Evolutionary conservation across 2,888 invertebrate species (phyloP), one percentile per base, ranked within the genome.

Genomic region (Cyaniris semiargus): DNA sequence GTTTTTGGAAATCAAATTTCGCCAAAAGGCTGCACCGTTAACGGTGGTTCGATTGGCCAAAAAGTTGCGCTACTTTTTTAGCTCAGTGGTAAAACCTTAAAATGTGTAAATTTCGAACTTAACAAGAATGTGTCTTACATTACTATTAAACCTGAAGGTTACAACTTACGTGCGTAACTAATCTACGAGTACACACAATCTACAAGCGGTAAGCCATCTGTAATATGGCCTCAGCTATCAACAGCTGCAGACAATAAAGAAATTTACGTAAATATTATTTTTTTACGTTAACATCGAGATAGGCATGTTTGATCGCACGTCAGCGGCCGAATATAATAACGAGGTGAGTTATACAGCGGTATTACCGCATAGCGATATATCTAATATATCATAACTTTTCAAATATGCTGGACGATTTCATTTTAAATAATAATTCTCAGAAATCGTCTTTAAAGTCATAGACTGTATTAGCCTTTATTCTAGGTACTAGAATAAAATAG

Each of bases 251-350:
- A 60, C 4, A 23, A 38, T 71, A 27, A 34, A n/a, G n/a, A 38
- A 34, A 34, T n/a, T 21, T 21, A 44, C 21, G 44, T 72, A 72
- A 38, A 71, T 38, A 71, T 71, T 71, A 15, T 27, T 27, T 27
- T 18, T 15, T 1, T 15, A 66, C 27, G 27, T 15, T 5, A 66
- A 15, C 13, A 23, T 13, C 21, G 38, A 71, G 71, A 71, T 38
- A 71, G 71, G n/a, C 18, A 18, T 44, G 71, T 71, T 38, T 71
- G 71, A 38, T 21, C 71, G 21, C 38, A 27, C 38, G 71, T 34
- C 34, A 13, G 34, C 71, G 71, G 10, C 13, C 23, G 10, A 66
- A 27, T 27, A 66, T 66, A 66, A 66, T 66, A 66, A 66, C 60
- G 60, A 23, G 60, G 27, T 66, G 60, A 38, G 38, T 21, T 21